Evolutionary conservation across 2,113 vertebrate genomes (phyloP).

Genomic region (Bubo bubo): DNA sequence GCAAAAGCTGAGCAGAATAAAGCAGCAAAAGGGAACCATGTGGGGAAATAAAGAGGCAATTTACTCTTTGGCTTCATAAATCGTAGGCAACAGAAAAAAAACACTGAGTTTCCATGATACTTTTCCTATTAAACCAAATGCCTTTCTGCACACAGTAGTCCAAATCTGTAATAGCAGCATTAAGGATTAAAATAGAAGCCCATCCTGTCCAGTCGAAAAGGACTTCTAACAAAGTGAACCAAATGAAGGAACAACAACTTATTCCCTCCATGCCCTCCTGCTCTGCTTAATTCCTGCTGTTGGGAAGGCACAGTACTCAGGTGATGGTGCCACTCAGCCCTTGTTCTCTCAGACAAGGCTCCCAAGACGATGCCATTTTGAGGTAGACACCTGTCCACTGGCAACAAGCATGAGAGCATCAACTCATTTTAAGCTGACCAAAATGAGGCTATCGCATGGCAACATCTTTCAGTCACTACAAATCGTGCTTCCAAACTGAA

Average conservation of each 20-base stretch:
- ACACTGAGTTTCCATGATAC: background rate
- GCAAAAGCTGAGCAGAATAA: background rate
- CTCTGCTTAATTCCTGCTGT: background rate
- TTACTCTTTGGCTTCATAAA: background rate
- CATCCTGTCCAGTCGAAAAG: background rate
- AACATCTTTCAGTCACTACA: conserved; percentile 7
- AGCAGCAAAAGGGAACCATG: background rate
- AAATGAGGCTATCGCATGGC: background rate
- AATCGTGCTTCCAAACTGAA: conserved; percentile 26
- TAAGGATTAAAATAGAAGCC: background rate
- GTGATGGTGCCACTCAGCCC: background rate
- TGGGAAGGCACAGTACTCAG: background rate
- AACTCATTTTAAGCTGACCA: background rate
- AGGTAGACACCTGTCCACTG: conserved; percentile 10
- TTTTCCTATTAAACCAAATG: background rate
- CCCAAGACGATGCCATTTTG: background rate
- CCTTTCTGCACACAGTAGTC: background rate
- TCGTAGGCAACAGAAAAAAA: background rate
- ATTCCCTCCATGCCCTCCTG: background rate
- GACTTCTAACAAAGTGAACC: background rate
- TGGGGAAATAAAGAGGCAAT: background rate
- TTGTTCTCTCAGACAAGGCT: background rate
- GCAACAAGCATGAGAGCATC: background rate
- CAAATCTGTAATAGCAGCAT: background rate
- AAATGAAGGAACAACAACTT: background rate